A percentile compares a stretch with the other conserved stretches of the same genome.
These are phyloP conservation scores for Mesocricetus auratus DNA, from an alignment of 2,113 vertebrate genomes.

Conservation along the genomic window DNA sequence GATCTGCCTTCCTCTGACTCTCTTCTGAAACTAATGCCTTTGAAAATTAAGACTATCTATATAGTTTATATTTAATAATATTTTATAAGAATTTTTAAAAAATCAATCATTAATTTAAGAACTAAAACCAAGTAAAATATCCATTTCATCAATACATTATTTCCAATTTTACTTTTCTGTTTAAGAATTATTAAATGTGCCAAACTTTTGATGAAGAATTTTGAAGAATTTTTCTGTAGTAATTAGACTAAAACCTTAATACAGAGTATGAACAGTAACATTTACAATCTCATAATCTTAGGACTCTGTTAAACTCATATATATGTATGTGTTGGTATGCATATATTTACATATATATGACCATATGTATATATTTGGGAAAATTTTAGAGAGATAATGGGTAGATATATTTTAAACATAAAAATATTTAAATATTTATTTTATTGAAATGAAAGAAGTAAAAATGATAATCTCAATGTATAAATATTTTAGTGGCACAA, in stretches of 20 bases:
- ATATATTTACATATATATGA: not conserved
- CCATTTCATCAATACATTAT: conserved; percentile 1
- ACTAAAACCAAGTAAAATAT: not conserved
- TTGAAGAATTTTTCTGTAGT: not conserved
- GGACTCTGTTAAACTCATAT: not conserved
- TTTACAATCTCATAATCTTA: not conserved
- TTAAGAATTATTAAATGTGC: conserved; percentile 25
- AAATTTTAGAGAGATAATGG: not conserved
- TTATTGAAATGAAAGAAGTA: not conserved
- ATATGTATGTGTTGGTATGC: not conserved
- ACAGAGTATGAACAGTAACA: not conserved
- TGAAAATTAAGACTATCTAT: conserved; percentile 52
- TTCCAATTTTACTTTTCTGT: conserved; percentile 6
- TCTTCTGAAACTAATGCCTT: not conserved
- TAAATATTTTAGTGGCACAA: not conserved
- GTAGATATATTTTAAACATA: not conserved
- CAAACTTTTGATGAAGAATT: not conserved
- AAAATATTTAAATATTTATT: conserved; percentile 39
- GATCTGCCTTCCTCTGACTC: too few relatives aligned
- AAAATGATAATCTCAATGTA: not conserved
- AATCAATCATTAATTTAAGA: not conserved
- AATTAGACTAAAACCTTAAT: not conserved
- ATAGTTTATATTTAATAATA: conserved; percentile 4
- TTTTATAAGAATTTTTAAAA: conserved; percentile 7
- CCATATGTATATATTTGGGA: not conserved